Conservation (phyloP, 2,888 invertebrate species). For the Stenolophus ochropezus region DNA sequence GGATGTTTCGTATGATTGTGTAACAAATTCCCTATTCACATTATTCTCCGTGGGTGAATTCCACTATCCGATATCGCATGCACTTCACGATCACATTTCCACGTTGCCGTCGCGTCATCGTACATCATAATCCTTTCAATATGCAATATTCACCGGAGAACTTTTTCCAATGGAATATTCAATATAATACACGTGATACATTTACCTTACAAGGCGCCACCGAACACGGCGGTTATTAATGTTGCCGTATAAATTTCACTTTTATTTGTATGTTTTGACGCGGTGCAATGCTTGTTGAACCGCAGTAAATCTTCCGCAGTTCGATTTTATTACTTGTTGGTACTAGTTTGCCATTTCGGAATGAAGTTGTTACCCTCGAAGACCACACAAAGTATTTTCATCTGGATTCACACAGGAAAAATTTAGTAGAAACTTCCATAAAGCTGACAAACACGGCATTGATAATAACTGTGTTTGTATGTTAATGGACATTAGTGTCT, state of each 20-base stretch:
- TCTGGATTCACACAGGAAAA: too few relatives aligned
- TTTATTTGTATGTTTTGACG: conserved; percentile 1
- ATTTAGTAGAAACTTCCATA: too few relatives aligned
- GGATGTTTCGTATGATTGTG: too few relatives aligned
- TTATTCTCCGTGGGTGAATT: too few relatives aligned
- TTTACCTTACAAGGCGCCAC: conserved; percentile 4
- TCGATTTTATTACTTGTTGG: not conserved
- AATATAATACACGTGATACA: conserved; percentile 19
- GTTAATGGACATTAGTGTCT: too few relatives aligned
- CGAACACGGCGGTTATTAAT: conserved; percentile 5
- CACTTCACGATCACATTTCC: conserved; percentile 21
- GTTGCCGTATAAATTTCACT: conserved; percentile 3
- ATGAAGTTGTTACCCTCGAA: not conserved
- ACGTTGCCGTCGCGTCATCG: not conserved
- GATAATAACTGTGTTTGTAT: too few relatives aligned
- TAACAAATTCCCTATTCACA: too few relatives aligned
- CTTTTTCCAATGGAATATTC: conserved; percentile 21
- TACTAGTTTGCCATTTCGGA: not conserved
- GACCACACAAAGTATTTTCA: too few relatives aligned
- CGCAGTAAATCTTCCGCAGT: not conserved
- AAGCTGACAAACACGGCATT: too few relatives aligned
- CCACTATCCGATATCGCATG: conserved; percentile 24
- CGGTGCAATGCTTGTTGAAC: not conserved
- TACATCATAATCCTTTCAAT: conserved; percentile 27
- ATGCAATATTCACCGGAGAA: conserved; percentile 24